Conservation (phyloP, 2,888 invertebrate species). For the Baronia brevicornis region DNA sequence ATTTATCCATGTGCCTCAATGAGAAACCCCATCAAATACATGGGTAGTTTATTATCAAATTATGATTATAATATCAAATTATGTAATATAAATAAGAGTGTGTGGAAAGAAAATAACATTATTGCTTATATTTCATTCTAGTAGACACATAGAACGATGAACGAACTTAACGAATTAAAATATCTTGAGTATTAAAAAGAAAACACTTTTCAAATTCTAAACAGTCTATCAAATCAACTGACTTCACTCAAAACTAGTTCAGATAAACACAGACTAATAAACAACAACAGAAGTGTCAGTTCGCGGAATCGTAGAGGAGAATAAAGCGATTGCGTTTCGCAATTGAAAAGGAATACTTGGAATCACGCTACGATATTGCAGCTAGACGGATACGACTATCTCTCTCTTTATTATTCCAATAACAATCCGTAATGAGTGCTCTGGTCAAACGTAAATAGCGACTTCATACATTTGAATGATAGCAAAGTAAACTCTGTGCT, state of each 20-base stretch:
- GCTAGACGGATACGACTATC: constrained; percentile 61
- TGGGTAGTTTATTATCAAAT: too few relatives aligned
- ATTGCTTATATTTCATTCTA: too few relatives aligned
- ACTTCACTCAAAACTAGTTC: constrained; percentile 33
- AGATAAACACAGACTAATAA: constrained; percentile 66
- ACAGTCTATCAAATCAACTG: constrained; percentile 23
- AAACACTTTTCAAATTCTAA: constrained; percentile 34
- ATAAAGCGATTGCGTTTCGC: constrained; percentile 68
- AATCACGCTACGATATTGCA: constrained; percentile 58
- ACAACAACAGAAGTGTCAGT: constrained; percentile 67
- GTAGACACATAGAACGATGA: too few relatives aligned
- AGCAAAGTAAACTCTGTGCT: constrained; percentile 67
- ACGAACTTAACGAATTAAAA: constrained; percentile 28
- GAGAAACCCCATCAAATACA: too few relatives aligned
- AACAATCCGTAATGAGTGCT: constrained; percentile 75
- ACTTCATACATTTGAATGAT: constrained; percentile 74
- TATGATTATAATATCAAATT: too few relatives aligned
- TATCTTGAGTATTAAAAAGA: constrained; percentile 24
- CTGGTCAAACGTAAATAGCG: constrained; percentile 74
- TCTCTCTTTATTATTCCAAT: constrained; percentile 73
- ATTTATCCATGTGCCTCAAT: too few relatives aligned
- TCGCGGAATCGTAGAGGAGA: constrained; percentile 54
- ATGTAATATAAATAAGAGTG: too few relatives aligned
- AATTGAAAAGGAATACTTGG: constrained; percentile 56
- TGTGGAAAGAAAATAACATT: too few relatives aligned